A percentile compares a stretch with the other conserved stretches of the same genome.
phyloP scores from a whole-genome alignment of 2,113 vertebrate species.

The Columba janthina region DNA sequence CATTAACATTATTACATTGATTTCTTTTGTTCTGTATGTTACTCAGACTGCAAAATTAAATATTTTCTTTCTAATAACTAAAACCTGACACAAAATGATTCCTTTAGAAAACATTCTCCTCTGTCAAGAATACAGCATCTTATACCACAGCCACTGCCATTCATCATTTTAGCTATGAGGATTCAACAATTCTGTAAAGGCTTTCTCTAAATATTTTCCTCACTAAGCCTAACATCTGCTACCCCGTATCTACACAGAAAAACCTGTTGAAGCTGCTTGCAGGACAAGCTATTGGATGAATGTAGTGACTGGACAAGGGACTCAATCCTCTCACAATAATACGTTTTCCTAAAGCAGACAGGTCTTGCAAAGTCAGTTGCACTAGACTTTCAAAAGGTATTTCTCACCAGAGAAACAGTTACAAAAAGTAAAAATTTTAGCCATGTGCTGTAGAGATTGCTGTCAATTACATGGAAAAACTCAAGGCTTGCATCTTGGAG shows the following conservation, averaged over 20 bases:
- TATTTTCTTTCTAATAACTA: constrained; percentile 65
- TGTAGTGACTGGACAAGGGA: neutral
- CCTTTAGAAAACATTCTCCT: constrained; percentile 37
- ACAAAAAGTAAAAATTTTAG: neutral
- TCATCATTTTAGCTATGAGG: constrained; percentile 23
- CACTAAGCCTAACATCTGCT: constrained; percentile 20
- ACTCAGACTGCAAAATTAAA: constrained; percentile 56
- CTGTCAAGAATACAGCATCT: neutral
- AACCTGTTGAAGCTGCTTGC: neutral
- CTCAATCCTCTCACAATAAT: neutral
- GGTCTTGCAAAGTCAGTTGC: neutral
- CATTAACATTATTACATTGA: constrained; percentile 64
- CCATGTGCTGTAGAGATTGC: neutral
- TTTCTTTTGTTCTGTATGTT: constrained; percentile 67
- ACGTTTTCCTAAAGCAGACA: neutral
- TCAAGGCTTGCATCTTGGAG: neutral
- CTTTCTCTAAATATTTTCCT: constrained; percentile 14
- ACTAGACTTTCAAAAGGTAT: neutral
- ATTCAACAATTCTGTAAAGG: neutral
- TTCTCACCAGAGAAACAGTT: neutral
- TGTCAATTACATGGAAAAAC: neutral
- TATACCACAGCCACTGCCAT: neutral
- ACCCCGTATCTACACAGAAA: neutral
- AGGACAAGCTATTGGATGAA: neutral
- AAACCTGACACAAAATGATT: constrained; percentile 66